Evolutionary conservation across 2,113 vertebrate species (phyloP).

Genomic region (Atractosteus spatula): DNA sequence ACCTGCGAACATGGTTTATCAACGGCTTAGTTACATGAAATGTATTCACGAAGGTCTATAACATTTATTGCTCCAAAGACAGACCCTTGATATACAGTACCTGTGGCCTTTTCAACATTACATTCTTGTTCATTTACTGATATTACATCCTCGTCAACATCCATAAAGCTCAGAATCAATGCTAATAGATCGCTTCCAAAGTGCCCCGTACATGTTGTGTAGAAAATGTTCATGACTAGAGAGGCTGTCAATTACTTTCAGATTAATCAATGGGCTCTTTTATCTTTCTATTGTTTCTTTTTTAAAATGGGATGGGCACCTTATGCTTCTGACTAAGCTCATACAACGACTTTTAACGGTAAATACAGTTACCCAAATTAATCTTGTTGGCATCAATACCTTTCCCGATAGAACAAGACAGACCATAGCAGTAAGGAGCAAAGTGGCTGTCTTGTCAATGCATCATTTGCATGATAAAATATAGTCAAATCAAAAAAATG

Average conservation of each 20-base stretch:
- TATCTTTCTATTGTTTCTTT: no score
- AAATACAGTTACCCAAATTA: constrained; percentile 21
- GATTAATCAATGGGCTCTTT: neutral
- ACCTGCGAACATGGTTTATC: no score
- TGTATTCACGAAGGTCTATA: no score
- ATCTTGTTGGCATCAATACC: constrained; percentile 5
- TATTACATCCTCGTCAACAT: no score
- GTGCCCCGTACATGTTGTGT: no score
- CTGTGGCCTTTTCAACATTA: no score
- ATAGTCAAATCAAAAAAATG: constrained; percentile 11
- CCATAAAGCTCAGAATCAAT: no score
- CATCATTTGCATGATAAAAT: constrained; percentile 31
- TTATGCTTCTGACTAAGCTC: neutral
- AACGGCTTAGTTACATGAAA: no score
- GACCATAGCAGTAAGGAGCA: neutral
- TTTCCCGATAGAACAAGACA: constrained; percentile 8
- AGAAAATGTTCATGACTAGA: neutral
- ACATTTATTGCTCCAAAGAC: no score
- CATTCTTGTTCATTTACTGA: no score
- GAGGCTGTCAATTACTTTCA: constrained; percentile 7
- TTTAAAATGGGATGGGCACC: constrained; percentile 2
- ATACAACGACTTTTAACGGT: constrained; percentile 10
- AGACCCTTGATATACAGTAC: no score
- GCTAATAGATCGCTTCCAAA: no score
- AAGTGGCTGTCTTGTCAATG: neutral